phyloP scores from a whole-genome alignment of 2,113 vertebrate species.

The Sorex fumeus region DNA sequence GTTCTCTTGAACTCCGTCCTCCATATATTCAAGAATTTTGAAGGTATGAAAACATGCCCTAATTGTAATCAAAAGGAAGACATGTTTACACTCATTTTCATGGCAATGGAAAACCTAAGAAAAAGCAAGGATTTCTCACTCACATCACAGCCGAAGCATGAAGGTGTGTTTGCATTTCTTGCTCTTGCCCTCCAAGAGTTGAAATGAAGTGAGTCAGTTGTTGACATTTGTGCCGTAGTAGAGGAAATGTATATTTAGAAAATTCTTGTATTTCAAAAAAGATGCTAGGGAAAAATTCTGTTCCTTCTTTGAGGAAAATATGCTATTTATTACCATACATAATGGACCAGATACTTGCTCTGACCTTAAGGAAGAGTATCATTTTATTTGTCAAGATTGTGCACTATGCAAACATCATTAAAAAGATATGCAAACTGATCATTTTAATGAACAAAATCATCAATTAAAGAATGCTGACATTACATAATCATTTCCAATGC shows the following conservation, averaged over 20 bases:
- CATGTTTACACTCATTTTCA: conserved; percentile 7
- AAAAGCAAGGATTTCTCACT: neutral
- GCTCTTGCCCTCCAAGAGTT: neutral
- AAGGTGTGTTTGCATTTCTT: neutral
- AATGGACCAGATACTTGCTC: neutral
- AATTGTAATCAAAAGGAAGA: neutral
- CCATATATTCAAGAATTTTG: neutral
- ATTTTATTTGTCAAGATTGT: neutral
- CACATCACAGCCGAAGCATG: neutral
- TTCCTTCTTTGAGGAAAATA: no score
- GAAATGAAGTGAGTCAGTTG: neutral
- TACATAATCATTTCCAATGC: neutral
- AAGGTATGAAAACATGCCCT: neutral
- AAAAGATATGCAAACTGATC: neutral
- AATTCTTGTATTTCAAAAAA: neutral
- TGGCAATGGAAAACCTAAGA: neutral
- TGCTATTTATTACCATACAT: neutral
- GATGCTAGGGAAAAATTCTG: neutral
- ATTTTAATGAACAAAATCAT: neutral
- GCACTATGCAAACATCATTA: neutral
- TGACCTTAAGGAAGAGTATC: neutral
- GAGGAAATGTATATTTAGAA: neutral
- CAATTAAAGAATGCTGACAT: neutral
- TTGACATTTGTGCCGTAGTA: neutral
- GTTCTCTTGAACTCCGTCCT: neutral